phyloP scores from a whole-genome alignment of 2,113 vertebrate species.

The Gymnogyps californianus region DNA sequence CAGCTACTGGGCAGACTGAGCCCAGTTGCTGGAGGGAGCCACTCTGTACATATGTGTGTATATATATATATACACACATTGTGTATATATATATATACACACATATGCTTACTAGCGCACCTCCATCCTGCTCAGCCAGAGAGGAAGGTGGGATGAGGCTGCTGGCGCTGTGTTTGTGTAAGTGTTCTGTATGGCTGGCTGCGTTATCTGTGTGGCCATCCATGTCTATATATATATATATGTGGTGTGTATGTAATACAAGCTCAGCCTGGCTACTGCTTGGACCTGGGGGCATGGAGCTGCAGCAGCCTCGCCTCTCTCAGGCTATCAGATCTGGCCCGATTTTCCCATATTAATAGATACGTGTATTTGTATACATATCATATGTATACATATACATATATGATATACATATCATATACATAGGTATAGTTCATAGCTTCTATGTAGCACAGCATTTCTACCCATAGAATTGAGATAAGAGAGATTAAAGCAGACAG shows the following conservation, averaged over 20 bases:
- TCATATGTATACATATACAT: background rate
- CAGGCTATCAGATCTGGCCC: background rate
- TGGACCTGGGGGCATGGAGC: no score
- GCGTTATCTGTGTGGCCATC: background rate
- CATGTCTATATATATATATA: background rate
- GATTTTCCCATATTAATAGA: background rate
- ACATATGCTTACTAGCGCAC: rapidly evolving
- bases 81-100: no score
- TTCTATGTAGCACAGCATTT: background rate
- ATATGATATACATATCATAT: background rate
- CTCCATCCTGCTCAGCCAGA: background rate
- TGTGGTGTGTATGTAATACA: background rate
- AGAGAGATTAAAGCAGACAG: background rate
- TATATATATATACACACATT: rapidly evolving
- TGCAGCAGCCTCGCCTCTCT: background rate
- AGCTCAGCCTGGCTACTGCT: background rate
- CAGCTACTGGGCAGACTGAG: background rate
- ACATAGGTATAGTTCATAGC: background rate
- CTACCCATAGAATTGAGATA: background rate
- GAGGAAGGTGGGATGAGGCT: background rate
- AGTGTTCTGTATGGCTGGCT: background rate
- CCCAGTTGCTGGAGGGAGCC: background rate
- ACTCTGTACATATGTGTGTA: rapidly evolving
- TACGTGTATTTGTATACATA: background rate
- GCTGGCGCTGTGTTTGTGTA: rapidly evolving